These are phyloP conservation scores for Malacoctenus gilli DNA, from an alignment of 2,797 vertebrate genomes.

Conservation along the genomic window DNA sequence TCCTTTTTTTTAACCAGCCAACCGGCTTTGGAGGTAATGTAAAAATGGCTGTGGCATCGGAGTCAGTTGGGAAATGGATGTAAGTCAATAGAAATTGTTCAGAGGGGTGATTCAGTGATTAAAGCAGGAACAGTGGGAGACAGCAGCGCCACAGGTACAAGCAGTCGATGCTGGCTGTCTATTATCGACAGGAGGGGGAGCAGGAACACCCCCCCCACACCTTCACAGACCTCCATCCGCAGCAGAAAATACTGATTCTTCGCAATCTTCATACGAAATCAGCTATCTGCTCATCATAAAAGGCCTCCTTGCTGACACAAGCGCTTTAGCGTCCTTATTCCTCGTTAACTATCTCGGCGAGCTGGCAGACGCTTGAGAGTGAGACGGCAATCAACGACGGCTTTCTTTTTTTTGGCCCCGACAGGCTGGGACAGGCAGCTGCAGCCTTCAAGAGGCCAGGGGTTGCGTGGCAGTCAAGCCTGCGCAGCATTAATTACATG, in stretches of 20 bases:
- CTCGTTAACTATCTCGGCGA: slow-evolving; percentile 29
- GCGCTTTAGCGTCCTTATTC: slow-evolving; percentile 33
- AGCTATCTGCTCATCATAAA: slow-evolving; percentile 12
- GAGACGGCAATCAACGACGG: slow-evolving; percentile 12
- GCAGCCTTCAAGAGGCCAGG: slow-evolving; percentile 2
- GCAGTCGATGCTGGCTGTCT: slow-evolving; percentile 7
- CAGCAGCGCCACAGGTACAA: background rate
- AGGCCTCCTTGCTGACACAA: slow-evolving; percentile 24
- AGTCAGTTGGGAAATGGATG: no score
- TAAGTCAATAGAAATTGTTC: no score
- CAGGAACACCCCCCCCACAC: no score
- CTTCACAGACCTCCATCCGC: background rate
- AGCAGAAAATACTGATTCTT: no score
- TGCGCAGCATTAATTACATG: no score
- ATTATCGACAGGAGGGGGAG: no score
- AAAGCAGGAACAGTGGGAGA: background rate
- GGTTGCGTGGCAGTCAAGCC: no score
- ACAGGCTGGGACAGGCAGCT: slow-evolving; percentile 2
- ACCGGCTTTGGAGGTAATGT: no score
- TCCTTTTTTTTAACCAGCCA: no score
- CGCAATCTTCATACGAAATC: slow-evolving; percentile 20
- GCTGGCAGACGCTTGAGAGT: slow-evolving; percentile 1
- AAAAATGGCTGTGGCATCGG: no score
- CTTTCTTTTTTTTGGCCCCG: slow-evolving; percentile 20
- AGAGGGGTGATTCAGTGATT: background rate